Base-by-base conservation (phyloP, 1,140 invertebrate genomes). In the Danaus melanippus region DNA sequence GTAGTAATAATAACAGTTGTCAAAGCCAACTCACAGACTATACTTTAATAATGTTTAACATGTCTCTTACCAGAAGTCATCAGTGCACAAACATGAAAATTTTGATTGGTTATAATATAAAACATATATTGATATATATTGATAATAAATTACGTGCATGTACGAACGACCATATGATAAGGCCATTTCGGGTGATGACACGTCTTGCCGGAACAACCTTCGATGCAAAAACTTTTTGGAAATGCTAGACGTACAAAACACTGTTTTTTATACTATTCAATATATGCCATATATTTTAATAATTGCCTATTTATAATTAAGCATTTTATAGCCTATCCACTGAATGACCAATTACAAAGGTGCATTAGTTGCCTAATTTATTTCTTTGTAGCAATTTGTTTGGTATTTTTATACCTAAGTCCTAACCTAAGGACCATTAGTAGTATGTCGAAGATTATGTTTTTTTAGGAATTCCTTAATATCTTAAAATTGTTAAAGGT, bases 101-200 rank as follows among this genome's bases (percentile, higher is more conserved):
- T 48, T 58, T 43, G 42, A 54, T 64, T 50, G 60, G 50, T 52
- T 48, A 39, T 40, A 51, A 46, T 21, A 48, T 66, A 66, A 58
- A 60, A 65, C 58, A 66, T 60, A 74, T 68, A 69, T n/a, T n/a
- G n/a, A n/a, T 58, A 58, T 50, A 67, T 50, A 60, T 67, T 68
- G 73, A 77, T 69, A 74, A 74, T 73, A 69, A 73, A 62, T 57
- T 58, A 70, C 63, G 67, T 72, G 66, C 63, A 64, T 66, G 67
- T 71, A 77, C 67, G 71, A 69, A 63, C 74, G 66, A 56, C 55
- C 55, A 59, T 53, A 61, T 56, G 54, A 32, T 61, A 43, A 58
- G 62, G 54, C 62, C 64, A 65, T 58, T 63, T 57, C 57, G 64
- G 62, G 58, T 70, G 64, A 70, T 60, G 61, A 70, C 47, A 12